Base-by-base conservation (phyloP, 1,140 invertebrate species). In the Lepidurus couesii region DNA sequence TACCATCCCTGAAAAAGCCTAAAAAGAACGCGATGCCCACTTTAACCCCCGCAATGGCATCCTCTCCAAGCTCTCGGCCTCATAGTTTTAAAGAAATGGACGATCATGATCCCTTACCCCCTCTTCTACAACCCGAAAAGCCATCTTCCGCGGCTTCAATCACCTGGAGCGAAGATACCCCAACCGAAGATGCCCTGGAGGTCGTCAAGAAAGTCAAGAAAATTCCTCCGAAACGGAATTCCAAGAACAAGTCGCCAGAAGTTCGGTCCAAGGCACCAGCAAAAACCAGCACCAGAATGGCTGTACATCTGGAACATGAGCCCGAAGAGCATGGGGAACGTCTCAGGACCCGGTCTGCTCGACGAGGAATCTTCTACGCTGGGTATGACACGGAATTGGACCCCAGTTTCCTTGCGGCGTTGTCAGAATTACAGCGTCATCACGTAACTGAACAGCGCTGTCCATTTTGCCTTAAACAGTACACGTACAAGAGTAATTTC, bases 391-490 rank as follows among this genome's bases (percentile, higher is more conserved):
- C 74, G n/a, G 65, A 79, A 75, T 34, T 79, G 5, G 78, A 79
- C 73, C 65, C 78, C 7, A 79, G 78, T 79, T 79, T 79, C 44
- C 43, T 79, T 10, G 78, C 74, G 42, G 78, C 78, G 9, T 75
- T 79, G 24, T 79, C 78, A 7, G 73, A 74, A 16, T 24, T 45
- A 10, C 78, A 79, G n/a, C 74, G 74, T 21, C 43, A 45, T 75
- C 74, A 75, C 42, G 78, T 79, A 8, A 42, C 78, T 6, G 78
- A 79, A 13, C 78, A 79, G n/a, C 74, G 45, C 44, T 79, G 78
- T 75, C 78, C 78, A n/a, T 79, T 79, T 75, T 79, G 78, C 34
- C 44, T 75, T 43, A 79, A 79, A 44, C 78, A 75, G 24, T 79
- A 79, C 42, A 75, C 75, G 11, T 79, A 79, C 42, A 73, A 74